A percentile compares a stretch with the other conserved stretches of the same genome.
These are phyloP conservation scores for Caerostris extrusa DNA, from an alignment of 1,140 invertebrate genomes.

Conservation along the genomic window DNA sequence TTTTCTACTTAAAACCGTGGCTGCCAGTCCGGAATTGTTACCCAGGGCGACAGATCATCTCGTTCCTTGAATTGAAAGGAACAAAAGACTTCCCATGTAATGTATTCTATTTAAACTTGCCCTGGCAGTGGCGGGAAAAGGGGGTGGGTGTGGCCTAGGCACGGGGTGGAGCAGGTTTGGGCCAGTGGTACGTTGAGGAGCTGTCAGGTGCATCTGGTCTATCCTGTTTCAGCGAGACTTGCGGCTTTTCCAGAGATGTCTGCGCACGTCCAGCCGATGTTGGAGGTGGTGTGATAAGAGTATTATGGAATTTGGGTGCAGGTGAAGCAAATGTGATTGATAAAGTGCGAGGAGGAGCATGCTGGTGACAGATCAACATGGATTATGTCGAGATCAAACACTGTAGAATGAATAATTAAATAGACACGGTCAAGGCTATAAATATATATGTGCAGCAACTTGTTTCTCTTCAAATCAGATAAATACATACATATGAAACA, in stretches of 20 bases:
- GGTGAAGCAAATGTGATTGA: not conserved
- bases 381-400: too few species aligned
- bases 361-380: not conserved
- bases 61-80: slow-evolving; percentile 16
- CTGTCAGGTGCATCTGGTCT: slow-evolving; percentile 46
- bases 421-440: too few species aligned
- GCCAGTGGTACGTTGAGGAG: not conserved
- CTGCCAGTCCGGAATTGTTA: not conserved
- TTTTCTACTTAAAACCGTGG: slow-evolving; percentile 6
- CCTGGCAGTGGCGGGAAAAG: not conserved
- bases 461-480: too few species aligned
- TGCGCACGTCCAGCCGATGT: slow-evolving; percentile 7
- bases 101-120: slow-evolving; percentile 50
- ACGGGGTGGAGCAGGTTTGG: not conserved
- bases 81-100: slow-evolving; percentile 36
- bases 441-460: too few species aligned
- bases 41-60: slow-evolving; percentile 15
- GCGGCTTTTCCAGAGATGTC: slow-evolving; percentile 30
- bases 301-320: slow-evolving; percentile 6
- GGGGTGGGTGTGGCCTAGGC: not conserved
- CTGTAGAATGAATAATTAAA: too few species aligned
- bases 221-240: slow-evolving; percentile 48
- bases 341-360: not conserved
- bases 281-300: not conserved
- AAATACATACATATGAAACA: too few species aligned